Evolutionary conservation across 1,140 invertebrate species (phyloP).

Genomic region (Euglossa dilemma): DNA sequence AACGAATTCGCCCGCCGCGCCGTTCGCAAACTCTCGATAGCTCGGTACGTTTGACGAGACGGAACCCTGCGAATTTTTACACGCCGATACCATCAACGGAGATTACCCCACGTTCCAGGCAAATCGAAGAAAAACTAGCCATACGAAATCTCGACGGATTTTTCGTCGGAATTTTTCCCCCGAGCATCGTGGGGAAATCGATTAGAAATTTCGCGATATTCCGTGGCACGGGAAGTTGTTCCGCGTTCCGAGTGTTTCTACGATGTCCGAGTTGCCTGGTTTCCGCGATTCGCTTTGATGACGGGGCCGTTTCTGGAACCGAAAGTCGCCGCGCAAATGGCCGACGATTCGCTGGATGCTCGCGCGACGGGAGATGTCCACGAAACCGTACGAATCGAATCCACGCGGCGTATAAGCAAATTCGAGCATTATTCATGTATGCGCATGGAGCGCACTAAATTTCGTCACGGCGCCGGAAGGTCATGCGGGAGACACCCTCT

Average conservation of each 20-base stretch:
- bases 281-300: neutral
- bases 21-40: neutral
- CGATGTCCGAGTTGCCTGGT: neutral
- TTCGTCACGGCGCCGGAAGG: conserved; percentile 73
- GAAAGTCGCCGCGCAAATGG: neutral
- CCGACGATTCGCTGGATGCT: neutral
- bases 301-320: neutral
- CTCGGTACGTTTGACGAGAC: neutral
- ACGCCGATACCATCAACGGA: neutral
- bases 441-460: conserved; percentile 75
- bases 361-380: neutral
- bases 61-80: neutral
- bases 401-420: conserved; percentile 64
- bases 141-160: too few species aligned
- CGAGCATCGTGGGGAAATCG: too few species aligned
- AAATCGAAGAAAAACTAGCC: too few species aligned
- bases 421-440: conserved; percentile 77
- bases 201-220: neutral
- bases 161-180: too few species aligned
- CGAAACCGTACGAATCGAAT: conserved; percentile 38
- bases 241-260: neutral
- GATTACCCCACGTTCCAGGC: too few species aligned
- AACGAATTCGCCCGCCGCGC: conserved; percentile 23
- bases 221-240: neutral
- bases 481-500: conserved; percentile 72